Base-by-base conservation (phyloP, 2,113 vertebrate species). In the Excalfactoria chinensis region DNA sequence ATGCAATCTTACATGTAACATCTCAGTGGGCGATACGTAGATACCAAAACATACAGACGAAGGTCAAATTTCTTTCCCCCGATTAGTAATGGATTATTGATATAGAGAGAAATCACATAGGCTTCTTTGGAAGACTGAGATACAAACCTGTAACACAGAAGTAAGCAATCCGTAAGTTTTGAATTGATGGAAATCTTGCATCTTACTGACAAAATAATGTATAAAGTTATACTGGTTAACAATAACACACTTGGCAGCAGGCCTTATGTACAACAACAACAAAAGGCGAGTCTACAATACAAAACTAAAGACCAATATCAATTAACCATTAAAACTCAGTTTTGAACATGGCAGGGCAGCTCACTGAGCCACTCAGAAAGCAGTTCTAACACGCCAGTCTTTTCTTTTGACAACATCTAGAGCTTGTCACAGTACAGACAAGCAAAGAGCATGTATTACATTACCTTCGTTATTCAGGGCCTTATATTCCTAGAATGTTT, bases 31-130 rank as follows among this genome's bases (percentile, higher is more conserved):
- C 99, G 98, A 83, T 99, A 99, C 0, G 99, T 99, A 6, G 99
- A 99, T 49, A 99, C 99, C 63, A 99, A 95, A 23, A 99, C 99
- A 4, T 99, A 99, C 2, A 99, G 96, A 9, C 99, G 99, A 92
- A 99, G 98, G 95, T 99, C 99, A 71, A 99, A 99, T 96, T 99
- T 99, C 97, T 99, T 99, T 22, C 99, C 99, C 15, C 99, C 99
- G 12, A 99, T 99, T 25, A 99, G 97, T 46, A 99, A 92, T 0
- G 99, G 99, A 84, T 99, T 99, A 96, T 98, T 99, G 72, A 99
- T 99, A 84, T 99, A 99, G 21, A 99, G 97, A 6, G 99, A 99
- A 97, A 99, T 99, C 82, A 99, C 99, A 28, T 99, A 99, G 7
- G 99, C 99, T 88, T 99, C 99, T 87, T 99, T 99, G 17, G 97